Conservation (phyloP, 2,113 vertebrate genomes). For the Tympanuchus pallidicinctus region DNA sequence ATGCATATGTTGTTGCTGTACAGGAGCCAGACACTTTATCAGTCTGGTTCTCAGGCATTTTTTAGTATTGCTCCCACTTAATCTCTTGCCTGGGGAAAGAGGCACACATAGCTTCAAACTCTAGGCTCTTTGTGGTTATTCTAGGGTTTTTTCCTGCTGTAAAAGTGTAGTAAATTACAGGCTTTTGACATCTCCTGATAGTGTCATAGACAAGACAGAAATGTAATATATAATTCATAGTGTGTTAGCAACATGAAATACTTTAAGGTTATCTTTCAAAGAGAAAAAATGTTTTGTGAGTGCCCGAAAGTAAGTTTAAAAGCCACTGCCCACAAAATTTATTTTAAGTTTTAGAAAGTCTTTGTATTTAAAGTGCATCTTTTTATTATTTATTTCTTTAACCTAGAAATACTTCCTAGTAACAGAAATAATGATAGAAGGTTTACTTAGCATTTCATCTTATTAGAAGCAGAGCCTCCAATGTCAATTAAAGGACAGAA, state of each 20-base stretch:
- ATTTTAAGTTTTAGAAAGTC: not conserved
- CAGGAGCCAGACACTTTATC: not conserved
- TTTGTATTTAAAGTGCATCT: not conserved
- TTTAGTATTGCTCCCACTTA: constrained; percentile 21
- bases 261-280: not conserved
- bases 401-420: not conserved
- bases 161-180: constrained; percentile 31
- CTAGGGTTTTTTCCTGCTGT: not conserved
- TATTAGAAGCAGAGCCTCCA: not conserved
- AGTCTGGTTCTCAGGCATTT: constrained; percentile 37
- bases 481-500: not conserved
- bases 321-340: not conserved
- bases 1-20: not conserved
- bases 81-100: constrained; percentile 22
- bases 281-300: not conserved
- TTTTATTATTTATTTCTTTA: not conserved
- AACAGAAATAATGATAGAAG: not conserved
- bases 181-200: constrained; percentile 38
- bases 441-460: not conserved
- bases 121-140: not conserved
- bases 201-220: constrained; percentile 25
- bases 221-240: not conserved
- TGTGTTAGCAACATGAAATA: not conserved
- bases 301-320: not conserved
- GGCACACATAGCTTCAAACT: constrained; percentile 11